Evolutionary conservation across 2,888 invertebrate species (phyloP).

Genomic region (Lymantria monacha): DNA sequence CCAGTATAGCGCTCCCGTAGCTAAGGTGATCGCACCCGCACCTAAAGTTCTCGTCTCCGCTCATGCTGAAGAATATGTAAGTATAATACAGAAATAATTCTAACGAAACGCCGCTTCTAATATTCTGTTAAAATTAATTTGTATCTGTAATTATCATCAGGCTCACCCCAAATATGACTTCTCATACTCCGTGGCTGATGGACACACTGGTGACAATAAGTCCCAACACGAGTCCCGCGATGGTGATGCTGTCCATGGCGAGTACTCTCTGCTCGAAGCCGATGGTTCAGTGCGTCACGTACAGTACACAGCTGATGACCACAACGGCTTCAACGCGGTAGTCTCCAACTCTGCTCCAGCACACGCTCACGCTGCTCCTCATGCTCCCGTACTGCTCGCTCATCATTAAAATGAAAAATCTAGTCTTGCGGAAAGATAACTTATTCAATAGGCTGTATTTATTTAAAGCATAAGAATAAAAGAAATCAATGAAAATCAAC

Average conservation of each 20-base stretch:
- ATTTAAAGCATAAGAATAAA: constrained; percentile 9
- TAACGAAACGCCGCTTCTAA: neutral
- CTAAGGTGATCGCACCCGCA: constrained; percentile 24
- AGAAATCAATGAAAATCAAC: too few species aligned
- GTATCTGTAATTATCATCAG: constrained; percentile 39
- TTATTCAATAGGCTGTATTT: constrained; percentile 18
- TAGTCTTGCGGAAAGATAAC: constrained; percentile 8
- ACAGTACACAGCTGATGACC: constrained; percentile 79
- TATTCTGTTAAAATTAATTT: neutral
- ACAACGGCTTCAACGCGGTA: constrained; percentile 75
- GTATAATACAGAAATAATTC: constrained; percentile 18
- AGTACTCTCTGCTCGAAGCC: constrained; percentile 68
- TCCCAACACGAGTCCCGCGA: constrained; percentile 81
- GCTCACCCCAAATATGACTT: constrained; percentile 83
- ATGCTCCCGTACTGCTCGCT: constrained; percentile 43
- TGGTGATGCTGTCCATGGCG: constrained; percentile 84
- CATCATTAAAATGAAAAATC: constrained; percentile 38
- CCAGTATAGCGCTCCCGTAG: constrained; percentile 35
- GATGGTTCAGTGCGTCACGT: constrained; percentile 80
- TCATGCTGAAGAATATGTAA: constrained; percentile 57
- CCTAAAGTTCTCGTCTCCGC: constrained; percentile 36
- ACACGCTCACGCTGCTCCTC: constrained; percentile 38
- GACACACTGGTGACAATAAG: constrained; percentile 83
- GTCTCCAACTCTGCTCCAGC: constrained; percentile 65
- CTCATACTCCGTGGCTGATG: constrained; percentile 81